Base-by-base conservation (phyloP, 2,888 invertebrate genomes). In the Fabriciana adippe region DNA sequence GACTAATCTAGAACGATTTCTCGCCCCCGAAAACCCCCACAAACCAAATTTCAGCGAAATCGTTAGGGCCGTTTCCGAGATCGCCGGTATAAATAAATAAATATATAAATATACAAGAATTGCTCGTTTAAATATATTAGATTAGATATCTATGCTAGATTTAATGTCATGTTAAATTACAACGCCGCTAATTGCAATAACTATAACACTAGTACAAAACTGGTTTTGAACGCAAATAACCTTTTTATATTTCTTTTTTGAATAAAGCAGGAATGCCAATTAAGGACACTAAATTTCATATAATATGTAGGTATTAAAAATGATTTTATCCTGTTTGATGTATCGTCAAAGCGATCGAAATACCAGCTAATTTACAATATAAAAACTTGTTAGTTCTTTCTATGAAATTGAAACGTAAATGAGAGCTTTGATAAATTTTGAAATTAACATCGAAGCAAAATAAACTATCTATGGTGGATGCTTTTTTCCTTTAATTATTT, bases 221-320 rank as follows among this genome's bases (percentile, higher is more conserved):
- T 59, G 48, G 59, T 59, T 59, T 59, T 48, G 26, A 48, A 26
- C 48, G 59, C 59, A 48, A 16, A 48, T 48, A 13, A 26, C 13
- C 16, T 48, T 59, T 59, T 26, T 13, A 26, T 48, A 48, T 21
- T 31, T 59, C 59, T 2, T 59, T 59, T 59, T 59, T 59, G 2
- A 59, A 48, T 48, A 31, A 59, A 48, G 48, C 8, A 41, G 11
- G 59, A n/a, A 59, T 59, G 48, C 48, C 59, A 59, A 59, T 59
- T 59, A 59, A 48, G 48, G 48, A 48, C 48, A 59, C 26, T 59
- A 48, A 59, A 48, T 48, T 48, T 41, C 26, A 31, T 13, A 48
- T 47, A 14, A 45, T 56, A 16, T 59, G 11, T n/a, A 48, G 21
- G 6, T 59, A 26, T 57, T 47, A 47, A 47, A 47, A 26, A 47